Evolutionary conservation across 2,113 vertebrate species (phyloP).

Genomic region (Nanorana parkeri): DNA sequence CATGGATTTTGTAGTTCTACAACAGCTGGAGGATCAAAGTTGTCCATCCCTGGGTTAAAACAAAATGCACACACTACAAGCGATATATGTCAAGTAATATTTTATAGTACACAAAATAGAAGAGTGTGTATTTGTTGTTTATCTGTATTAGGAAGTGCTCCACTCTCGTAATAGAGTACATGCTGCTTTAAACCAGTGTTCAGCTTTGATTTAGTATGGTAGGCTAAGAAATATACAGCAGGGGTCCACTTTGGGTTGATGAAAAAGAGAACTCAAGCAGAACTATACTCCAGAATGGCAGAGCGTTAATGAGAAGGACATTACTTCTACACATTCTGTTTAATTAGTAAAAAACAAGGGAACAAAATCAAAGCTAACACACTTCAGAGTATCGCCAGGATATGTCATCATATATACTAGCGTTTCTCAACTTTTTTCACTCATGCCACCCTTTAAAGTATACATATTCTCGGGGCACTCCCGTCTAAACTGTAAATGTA

Average conservation of each 20-base stretch:
- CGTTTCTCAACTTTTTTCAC: too few relatives aligned
- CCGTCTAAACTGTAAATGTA: too few relatives aligned
- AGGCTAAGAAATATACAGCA: conserved; percentile 27
- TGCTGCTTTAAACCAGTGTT: conserved; percentile 5
- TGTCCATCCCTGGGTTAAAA: too few relatives aligned
- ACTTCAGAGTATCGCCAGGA: neutral
- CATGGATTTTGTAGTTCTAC: too few relatives aligned
- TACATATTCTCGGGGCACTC: too few relatives aligned
- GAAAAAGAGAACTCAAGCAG: conserved; percentile 32
- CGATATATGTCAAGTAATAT: too few relatives aligned
- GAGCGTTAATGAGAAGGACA: conserved; percentile 3
- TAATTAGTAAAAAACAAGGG: neutral
- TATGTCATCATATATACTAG: neutral
- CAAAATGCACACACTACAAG: too few relatives aligned
- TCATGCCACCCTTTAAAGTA: too few relatives aligned
- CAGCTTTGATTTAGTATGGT: neutral
- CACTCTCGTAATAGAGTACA: neutral
- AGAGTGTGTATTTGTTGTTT: neutral
- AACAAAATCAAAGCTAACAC: neutral
- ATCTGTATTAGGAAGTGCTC: neutral
- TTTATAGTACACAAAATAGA: too few relatives aligned
- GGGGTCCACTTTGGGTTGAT: conserved; percentile 25
- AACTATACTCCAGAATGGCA: neutral
- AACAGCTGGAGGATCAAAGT: too few relatives aligned
- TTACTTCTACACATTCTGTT: conserved; percentile 1